phyloP scores from a whole-genome alignment of 2,113 vertebrate genomes.

The Myxocyprinus asiaticus region DNA sequence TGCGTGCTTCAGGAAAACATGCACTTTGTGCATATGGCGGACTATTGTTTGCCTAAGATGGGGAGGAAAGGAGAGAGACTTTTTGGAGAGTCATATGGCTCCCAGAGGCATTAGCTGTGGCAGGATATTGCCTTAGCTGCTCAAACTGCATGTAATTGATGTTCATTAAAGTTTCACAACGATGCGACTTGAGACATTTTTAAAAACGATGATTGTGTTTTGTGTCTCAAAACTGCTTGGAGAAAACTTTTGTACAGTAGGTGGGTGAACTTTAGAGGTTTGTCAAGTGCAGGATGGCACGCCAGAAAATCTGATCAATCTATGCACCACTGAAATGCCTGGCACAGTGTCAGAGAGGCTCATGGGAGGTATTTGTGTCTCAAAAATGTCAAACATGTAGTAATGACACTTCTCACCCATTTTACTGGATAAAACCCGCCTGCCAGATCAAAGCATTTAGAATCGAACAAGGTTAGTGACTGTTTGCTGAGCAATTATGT shows the following conservation, averaged over 20 bases:
- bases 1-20: not conserved
- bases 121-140: slow-evolving; percentile 34
- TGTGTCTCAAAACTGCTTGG: not conserved
- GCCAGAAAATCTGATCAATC: not conserved
- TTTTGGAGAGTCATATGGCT: not conserved
- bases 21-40: not conserved
- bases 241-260: not conserved
- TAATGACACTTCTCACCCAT: no score
- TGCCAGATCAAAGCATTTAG: no score
- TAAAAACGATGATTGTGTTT: not conserved
- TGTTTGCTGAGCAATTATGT: slow-evolving; percentile 6
- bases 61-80: not conserved
- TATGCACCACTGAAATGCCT: no score
- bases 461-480: not conserved
- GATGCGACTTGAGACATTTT: slow-evolving; percentile 11
- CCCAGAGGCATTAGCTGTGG: slow-evolving; percentile 16
- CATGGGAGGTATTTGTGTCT: no score
- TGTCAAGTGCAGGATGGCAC: not conserved
- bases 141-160: slow-evolving; percentile 34
- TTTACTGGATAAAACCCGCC: no score
- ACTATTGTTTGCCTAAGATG: not conserved
- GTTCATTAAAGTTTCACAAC: slow-evolving; percentile 10
- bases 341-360: no score
- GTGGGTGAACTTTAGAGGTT: not conserved
- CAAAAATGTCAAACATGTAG: not conserved